These are phyloP conservation scores for Cyprinodon brontotheroides DNA, from an alignment of 2,113 vertebrate species.

Conservation along the genomic window DNA sequence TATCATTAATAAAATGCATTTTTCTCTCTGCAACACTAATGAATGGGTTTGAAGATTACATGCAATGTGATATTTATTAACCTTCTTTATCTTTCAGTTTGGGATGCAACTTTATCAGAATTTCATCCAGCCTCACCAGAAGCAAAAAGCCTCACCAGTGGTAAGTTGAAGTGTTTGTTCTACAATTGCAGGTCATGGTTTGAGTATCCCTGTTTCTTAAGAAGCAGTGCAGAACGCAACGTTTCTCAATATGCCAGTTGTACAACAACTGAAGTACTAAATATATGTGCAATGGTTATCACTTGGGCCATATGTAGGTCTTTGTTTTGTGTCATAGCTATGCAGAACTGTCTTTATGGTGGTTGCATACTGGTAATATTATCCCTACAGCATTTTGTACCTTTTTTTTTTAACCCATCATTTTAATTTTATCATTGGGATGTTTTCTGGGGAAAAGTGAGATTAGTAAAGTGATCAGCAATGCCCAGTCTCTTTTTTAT, in stretches of 20 bases:
- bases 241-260: too few relatives aligned
- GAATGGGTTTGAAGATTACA: constrained; percentile 5
- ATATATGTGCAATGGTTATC: too few relatives aligned
- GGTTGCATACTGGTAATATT: neutral
- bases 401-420: neutral
- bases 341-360: neutral
- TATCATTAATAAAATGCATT: constrained; percentile 1
- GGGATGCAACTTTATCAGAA: constrained; percentile 97
- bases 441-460: too few relatives aligned
- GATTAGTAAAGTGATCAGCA: too few relatives aligned
- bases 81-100: constrained; percentile 80
- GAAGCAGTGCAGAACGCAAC: too few relatives aligned
- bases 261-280: too few relatives aligned
- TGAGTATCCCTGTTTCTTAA: too few relatives aligned
- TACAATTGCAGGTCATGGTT: neutral
- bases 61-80: constrained; percentile 11
- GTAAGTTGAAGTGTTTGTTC: constrained; percentile 75
- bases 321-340: too few relatives aligned
- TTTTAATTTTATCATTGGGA: neutral
- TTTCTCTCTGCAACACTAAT: neutral
- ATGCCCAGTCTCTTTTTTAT: neutral
- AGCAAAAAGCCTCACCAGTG: constrained; percentile 89
- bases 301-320: too few relatives aligned
- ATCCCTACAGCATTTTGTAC: neutral
- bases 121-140: constrained; percentile 91